These are phyloP conservation scores for Zaprionus gabonicus DNA, from an alignment of 1,140 invertebrate genomes.

Conservation along the genomic window DNA sequence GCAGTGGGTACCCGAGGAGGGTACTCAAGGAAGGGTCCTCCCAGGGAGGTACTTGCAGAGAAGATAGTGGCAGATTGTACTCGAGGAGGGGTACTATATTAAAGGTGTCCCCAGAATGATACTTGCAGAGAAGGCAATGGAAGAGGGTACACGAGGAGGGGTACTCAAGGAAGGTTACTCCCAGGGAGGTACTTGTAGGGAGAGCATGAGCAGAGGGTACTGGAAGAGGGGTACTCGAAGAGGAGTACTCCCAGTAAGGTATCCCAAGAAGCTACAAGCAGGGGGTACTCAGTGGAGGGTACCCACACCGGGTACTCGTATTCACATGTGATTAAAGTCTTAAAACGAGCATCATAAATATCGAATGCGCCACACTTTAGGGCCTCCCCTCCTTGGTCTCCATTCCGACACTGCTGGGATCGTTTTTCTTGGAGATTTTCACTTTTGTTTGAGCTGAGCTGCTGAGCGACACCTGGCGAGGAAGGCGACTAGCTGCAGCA, in stretches of 20 bases:
- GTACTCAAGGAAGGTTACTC: background rate
- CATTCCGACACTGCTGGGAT: background rate
- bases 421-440: constrained; percentile 49
- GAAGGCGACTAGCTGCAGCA: background rate
- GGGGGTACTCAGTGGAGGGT: background rate
- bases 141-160: background rate
- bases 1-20: no score
- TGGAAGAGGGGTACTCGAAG: background rate
- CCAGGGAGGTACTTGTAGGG: background rate
- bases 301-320: constrained; percentile 14
- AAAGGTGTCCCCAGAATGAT: no score
- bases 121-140: background rate
- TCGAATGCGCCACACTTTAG: constrained; percentile 79
- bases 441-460: constrained; percentile 69
- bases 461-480: constrained; percentile 68
- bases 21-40: no score
- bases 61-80: no score
- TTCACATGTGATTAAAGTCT: constrained; percentile 73
- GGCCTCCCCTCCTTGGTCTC: constrained; percentile 23
- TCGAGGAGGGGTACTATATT: no score
- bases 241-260: background rate
- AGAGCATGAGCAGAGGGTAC: background rate
- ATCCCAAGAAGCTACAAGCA: background rate
- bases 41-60: background rate
- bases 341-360: constrained; percentile 79